Evolutionary conservation across 2,797 vertebrate species (phyloP), one percentile per base, ranked within the genome.

Genomic region (Champsocephalus esox): DNA sequence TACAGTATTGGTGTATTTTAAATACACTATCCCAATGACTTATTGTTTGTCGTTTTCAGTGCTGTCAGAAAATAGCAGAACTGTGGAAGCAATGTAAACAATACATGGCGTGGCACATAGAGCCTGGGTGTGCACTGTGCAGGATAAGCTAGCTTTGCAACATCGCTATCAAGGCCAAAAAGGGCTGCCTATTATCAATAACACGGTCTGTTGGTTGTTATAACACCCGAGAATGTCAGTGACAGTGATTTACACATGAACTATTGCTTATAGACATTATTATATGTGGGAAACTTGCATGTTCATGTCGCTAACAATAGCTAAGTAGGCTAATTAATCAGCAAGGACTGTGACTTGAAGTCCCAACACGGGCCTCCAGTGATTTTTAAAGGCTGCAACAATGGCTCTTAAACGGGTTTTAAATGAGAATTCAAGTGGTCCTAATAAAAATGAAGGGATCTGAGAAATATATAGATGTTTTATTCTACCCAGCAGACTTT

Each of bases 1-100:
- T 13, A 24, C 2, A 9, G 1, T 1, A 5, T 5, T 9, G 5
- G 63, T 41, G 11, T 34, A 28, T 28, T 46, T 65, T 16, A n/a
- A 55, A 56, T n/a, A 6, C 3, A 5, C 38, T 3, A 1, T 24
- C 9, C 28, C 5, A 7, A 9, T 13, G 11, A 24, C 60, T 49
- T 10, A 1, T 46, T 69, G 9, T 69, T 66, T 59, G 51, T 45
- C 16, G 64, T 63, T 81, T 67, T 73, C 28, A 38, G 58, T 44
- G 79, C 73, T 86, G 78, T 88, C 75, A 83, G 64, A 73, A 88
- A 83, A 71, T 3, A 70, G 71, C 80, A 73, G 73, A 73, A 72
- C 79, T 49, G 63, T 63, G 72, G 68, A 61, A 67, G 89, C 88
- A 89, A 93, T 95, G 94, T 95, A 95, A 95, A 95, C 94, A 95